phyloP scores from a whole-genome alignment of 1,140 invertebrate species.

The Nymphalis io region DNA sequence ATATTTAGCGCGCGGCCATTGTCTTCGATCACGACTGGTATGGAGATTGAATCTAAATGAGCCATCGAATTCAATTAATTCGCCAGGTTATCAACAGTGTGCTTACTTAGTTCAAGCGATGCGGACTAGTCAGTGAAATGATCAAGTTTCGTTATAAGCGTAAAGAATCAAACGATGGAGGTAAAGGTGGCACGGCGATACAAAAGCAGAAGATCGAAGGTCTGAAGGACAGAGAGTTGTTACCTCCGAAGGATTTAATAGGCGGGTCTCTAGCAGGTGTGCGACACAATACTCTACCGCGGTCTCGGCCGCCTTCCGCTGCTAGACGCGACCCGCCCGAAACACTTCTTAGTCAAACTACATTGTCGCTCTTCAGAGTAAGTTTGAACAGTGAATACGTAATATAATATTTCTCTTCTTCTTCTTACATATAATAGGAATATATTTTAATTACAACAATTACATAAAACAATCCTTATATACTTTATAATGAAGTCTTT shows the following conservation, averaged over 20 bases:
- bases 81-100: constrained; percentile 36
- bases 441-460: too few species aligned
- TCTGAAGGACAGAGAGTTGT: constrained; percentile 64
- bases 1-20: constrained; percentile 68
- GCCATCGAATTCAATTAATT: constrained; percentile 50
- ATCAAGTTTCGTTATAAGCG: constrained; percentile 84
- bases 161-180: constrained; percentile 78
- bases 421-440: background rate
- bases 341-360: constrained; percentile 55
- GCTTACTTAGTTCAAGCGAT: constrained; percentile 55
- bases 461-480: too few species aligned
- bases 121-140: constrained; percentile 77
- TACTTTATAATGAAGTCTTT: too few species aligned
- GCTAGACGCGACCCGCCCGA: constrained; percentile 54
- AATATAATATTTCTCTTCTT: background rate
- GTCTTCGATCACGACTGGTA: constrained; percentile 60
- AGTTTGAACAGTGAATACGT: constrained; percentile 46
- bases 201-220: constrained; percentile 76
- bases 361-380: constrained; percentile 71
- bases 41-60: constrained; percentile 65
- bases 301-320: constrained; percentile 62
- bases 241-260: constrained; percentile 72
- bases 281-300: constrained; percentile 74
- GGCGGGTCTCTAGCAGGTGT: constrained; percentile 60
- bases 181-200: constrained; percentile 65